Conservation (phyloP, 2,113 vertebrate species). For the Rhodinocichla rosea region DNA sequence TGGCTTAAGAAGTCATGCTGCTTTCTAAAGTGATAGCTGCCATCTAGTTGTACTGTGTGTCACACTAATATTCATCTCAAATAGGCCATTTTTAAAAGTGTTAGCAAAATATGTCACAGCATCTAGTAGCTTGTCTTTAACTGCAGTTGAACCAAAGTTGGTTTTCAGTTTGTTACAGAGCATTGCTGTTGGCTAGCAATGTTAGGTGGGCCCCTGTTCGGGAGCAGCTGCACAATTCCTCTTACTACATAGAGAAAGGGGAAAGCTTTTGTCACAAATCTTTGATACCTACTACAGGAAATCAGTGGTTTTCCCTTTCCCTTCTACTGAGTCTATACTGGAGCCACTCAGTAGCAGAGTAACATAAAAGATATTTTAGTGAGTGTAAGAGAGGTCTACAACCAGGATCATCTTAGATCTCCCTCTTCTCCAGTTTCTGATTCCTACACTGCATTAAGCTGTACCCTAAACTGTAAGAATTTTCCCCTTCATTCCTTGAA, state of each 20-base stretch:
- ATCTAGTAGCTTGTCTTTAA: background rate
- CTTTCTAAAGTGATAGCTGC: background rate
- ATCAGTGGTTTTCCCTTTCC: background rate
- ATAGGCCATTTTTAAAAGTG: background rate
- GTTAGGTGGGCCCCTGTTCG: background rate
- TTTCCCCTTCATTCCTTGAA: background rate
- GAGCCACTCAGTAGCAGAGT: background rate
- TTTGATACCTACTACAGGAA: background rate
- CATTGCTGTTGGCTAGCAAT: background rate
- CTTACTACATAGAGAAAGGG: background rate
- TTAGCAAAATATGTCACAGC: background rate
- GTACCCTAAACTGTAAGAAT: background rate
- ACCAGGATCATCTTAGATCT: background rate
- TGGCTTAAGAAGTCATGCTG: background rate
- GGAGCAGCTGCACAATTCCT: background rate
- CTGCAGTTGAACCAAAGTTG: background rate
- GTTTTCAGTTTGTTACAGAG: background rate
- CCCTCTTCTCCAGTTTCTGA: background rate
- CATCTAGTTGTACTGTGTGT: background rate
- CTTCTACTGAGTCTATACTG: background rate
- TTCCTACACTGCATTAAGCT: background rate
- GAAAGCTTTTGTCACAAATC: background rate
- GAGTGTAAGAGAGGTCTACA: background rate
- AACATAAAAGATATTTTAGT: background rate
- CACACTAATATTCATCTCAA: background rate